These are phyloP conservation scores for Oryzias javanicus DNA, from an alignment of 2,113 vertebrate genomes.

Conservation along the genomic window DNA sequence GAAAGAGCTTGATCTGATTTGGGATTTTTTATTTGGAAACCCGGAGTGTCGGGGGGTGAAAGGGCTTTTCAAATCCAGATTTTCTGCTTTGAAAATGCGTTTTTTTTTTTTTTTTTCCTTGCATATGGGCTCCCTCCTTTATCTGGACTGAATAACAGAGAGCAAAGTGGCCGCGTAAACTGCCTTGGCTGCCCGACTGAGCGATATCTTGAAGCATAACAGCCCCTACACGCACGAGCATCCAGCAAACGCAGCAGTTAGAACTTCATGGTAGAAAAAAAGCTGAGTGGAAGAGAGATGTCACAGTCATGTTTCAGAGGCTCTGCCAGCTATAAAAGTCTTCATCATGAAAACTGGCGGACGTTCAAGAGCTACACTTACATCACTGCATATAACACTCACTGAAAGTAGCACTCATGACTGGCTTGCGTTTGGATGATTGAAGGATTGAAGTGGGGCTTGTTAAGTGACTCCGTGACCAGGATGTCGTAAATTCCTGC, in stretches of 20 bases:
- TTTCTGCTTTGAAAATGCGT: constrained; percentile 81
- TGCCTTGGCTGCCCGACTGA: constrained; percentile 55
- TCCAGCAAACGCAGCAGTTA: constrained; percentile 30
- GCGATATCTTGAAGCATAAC: constrained; percentile 32
- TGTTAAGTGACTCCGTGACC: constrained; percentile 53
- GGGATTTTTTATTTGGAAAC: constrained; percentile 50
- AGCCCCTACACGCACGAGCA: constrained; percentile 15
- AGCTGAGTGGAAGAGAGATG: constrained; percentile 59
- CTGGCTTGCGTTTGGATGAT: constrained; percentile 29
- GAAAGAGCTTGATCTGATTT: constrained; percentile 45
- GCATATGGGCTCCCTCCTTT: constrained; percentile 58
- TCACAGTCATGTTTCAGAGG: constrained; percentile 64
- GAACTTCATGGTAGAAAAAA: constrained; percentile 44
- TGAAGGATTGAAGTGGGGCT: constrained; percentile 51
- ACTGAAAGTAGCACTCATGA: constrained; percentile 52
- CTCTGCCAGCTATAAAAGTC: constrained; percentile 70
- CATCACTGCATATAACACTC: constrained; percentile 60
- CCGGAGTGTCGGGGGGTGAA: constrained; percentile 15
- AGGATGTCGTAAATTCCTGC: constrained; percentile 46
- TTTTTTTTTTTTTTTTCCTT: constrained; percentile 50
- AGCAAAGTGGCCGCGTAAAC: constrained; percentile 51
- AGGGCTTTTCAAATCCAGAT: constrained; percentile 66
- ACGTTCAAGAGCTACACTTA: constrained; percentile 69
- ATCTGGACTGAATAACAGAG: constrained; percentile 77
- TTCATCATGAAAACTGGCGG: constrained; percentile 61